Conservation (phyloP, 2,888 invertebrate species). For the Kuschelorhynchus macadamiae region DNA sequence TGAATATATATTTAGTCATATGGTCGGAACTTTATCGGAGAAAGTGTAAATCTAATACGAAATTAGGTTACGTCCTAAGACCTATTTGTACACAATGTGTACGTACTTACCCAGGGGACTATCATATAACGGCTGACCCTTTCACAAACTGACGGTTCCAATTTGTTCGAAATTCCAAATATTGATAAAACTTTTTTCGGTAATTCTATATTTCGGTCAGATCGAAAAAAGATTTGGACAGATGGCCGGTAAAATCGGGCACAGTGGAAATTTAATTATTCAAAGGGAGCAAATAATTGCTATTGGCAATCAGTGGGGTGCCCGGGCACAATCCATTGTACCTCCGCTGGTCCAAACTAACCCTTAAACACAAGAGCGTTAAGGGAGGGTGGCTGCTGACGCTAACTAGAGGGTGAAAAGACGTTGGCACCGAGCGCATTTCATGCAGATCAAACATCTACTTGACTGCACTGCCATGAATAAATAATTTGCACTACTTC, state of each 20-base stretch:
- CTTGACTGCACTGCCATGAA: slow-evolving; percentile 66
- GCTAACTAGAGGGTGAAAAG: slow-evolving; percentile 50
- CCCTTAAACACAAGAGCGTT: slow-evolving; percentile 51
- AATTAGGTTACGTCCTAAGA: too few species aligned
- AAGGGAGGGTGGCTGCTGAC: slow-evolving; percentile 51
- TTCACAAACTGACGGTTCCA: slow-evolving; percentile 3
- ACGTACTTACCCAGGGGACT: neutral
- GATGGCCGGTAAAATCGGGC: slow-evolving; percentile 68
- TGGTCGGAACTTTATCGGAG: too few species aligned
- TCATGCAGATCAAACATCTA: slow-evolving; percentile 64
- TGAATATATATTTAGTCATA: too few species aligned
- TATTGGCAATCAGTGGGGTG: slow-evolving; percentile 64
- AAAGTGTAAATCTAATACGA: too few species aligned
- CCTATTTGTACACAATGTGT: too few species aligned
- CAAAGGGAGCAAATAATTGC: slow-evolving; percentile 71
- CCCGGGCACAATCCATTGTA: slow-evolving; percentile 55
- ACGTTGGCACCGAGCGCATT: slow-evolving; percentile 56
- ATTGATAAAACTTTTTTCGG: slow-evolving; percentile 54
- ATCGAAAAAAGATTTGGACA: slow-evolving; percentile 60
- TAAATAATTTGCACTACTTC: slow-evolving; percentile 61
- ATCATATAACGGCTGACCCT: slow-evolving; percentile 11
- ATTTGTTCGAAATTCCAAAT: slow-evolving; percentile 37
- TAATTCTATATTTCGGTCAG: slow-evolving; percentile 61
- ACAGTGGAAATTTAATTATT: slow-evolving; percentile 69
- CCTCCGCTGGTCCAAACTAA: slow-evolving; percentile 50